Evolutionary conservation across 2,888 invertebrate genomes (phyloP).

Genomic region (Taenaris catops): DNA sequence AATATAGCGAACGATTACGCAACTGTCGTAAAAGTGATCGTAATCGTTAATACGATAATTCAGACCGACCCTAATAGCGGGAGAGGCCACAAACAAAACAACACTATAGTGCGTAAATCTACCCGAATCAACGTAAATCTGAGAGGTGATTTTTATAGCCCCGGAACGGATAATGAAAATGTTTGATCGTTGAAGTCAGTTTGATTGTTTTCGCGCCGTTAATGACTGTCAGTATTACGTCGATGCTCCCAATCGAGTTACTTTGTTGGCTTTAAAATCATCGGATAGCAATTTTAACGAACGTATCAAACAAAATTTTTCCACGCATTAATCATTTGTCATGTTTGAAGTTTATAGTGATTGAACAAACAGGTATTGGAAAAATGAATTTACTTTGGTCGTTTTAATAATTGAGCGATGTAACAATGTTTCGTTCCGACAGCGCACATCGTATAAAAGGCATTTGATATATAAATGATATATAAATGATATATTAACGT

Average conservation of each 20-base stretch:
- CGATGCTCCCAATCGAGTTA: constrained; percentile 27
- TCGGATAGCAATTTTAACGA: constrained; percentile 23
- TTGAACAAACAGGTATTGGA: constrained; percentile 3
- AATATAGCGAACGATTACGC: constrained; percentile 13
- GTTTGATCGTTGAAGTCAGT: constrained; percentile 49
- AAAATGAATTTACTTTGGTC: background rate
- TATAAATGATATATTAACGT: too few species aligned
- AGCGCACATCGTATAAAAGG: too few species aligned
- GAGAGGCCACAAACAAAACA: constrained; percentile 43
- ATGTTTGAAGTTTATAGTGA: constrained; percentile 9
- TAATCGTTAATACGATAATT: constrained; percentile 33
- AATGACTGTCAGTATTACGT: constrained; percentile 35
- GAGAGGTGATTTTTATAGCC: constrained; percentile 49
- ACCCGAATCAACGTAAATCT: constrained; percentile 36
- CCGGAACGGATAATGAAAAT: constrained; percentile 48
- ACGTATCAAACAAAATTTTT: constrained; percentile 21
- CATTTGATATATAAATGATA: too few species aligned
- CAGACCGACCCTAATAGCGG: constrained; percentile 37
- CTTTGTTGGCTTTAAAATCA: constrained; percentile 27
- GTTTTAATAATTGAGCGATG: too few species aligned
- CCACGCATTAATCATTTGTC: constrained; percentile 16
- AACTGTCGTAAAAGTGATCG: constrained; percentile 22
- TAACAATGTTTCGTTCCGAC: too few species aligned
- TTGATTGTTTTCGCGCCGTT: constrained; percentile 50
- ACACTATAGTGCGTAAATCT: constrained; percentile 34